These are phyloP conservation scores for Eulemur albifrons DNA, from an alignment of 2,797 vertebrate species.

Conservation along the genomic window DNA sequence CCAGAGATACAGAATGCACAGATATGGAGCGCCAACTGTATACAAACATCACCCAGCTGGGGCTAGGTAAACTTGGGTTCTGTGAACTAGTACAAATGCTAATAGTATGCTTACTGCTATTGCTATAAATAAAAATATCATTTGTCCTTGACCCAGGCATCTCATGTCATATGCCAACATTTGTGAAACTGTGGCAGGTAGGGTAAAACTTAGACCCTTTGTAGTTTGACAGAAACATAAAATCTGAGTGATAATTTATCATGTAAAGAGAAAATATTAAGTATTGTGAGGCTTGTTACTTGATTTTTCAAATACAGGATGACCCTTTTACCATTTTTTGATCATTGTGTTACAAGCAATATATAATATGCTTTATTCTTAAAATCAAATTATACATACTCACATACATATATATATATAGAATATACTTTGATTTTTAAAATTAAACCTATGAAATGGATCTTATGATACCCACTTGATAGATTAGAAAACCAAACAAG, in stretches of 20 bases:
- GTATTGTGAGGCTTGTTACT: background rate
- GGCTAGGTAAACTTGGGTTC: background rate
- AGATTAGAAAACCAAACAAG: background rate
- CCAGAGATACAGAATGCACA: background rate
- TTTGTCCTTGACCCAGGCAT: conserved; percentile 7
- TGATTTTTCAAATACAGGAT: conserved; percentile 29
- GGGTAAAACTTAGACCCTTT: background rate
- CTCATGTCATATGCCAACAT: background rate
- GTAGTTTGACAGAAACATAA: background rate
- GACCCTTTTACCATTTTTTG: background rate
- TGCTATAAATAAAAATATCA: background rate
- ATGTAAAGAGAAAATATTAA: conserved; percentile 15
- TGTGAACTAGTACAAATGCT: background rate
- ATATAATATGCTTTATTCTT: background rate
- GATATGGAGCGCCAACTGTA: background rate
- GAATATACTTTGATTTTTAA: background rate
- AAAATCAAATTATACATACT: background rate
- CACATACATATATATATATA: background rate
- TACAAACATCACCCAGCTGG: background rate
- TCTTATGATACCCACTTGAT: background rate
- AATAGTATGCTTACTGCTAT: background rate
- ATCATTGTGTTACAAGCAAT: background rate
- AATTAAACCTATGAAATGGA: background rate
- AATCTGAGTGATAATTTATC: background rate
- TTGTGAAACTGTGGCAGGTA: background rate